A percentile compares a stretch with the other conserved stretches of the same genome.
phyloP scores from a whole-genome alignment of 2,797 vertebrate genomes.

The Neopelma chrysocephalum region DNA sequence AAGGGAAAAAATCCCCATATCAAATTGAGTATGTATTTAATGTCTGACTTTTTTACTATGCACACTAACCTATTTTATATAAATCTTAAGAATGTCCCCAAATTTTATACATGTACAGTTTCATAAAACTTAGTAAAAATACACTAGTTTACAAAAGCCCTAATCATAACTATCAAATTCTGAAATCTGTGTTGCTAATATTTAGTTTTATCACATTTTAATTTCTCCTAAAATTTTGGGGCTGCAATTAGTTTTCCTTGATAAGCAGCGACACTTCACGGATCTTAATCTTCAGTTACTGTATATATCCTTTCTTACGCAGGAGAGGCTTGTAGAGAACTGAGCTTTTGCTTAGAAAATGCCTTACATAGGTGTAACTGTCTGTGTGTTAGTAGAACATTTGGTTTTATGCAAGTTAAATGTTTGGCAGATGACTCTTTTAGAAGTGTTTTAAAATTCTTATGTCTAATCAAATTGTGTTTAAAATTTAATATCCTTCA shows the following conservation, averaged over 20 bases:
- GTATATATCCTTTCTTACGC: neutral
- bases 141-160: neutral
- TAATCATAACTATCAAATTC: neutral
- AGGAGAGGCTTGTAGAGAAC: neutral
- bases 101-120: neutral
- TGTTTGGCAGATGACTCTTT: neutral
- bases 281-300: neutral
- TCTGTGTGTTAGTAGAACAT: neutral
- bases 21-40: constrained; percentile 1
- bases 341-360: neutral
- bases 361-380: neutral
- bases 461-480: neutral
- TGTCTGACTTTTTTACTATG: neutral
- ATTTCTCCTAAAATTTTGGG: neutral
- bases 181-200: neutral
- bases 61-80: neutral
- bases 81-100: neutral
- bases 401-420: neutral
- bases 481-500: neutral
- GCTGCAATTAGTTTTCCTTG: neutral
- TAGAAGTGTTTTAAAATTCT: neutral
- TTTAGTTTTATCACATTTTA: neutral
- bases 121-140: neutral
- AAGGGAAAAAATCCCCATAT: neutral
- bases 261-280: neutral